Conservation (phyloP, 2,888 invertebrate genomes). For the Epirrhoe tristata region DNA sequence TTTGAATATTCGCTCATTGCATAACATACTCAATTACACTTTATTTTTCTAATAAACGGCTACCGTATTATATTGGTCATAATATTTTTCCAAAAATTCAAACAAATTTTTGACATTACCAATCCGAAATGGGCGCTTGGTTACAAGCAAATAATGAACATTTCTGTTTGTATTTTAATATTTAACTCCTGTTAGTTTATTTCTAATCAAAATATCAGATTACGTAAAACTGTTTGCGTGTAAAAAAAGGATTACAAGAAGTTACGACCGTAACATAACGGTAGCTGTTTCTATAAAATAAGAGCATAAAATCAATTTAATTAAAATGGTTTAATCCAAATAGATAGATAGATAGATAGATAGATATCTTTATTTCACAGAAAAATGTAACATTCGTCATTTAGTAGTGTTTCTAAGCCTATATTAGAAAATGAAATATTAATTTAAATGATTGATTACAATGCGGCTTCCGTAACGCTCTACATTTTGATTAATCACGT, state of each 20-base stretch:
- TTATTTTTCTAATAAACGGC: neutral
- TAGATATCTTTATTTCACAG: too few relatives aligned
- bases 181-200: too few relatives aligned
- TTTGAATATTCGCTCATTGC: slow-evolving; percentile 10
- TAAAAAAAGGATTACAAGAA: too few relatives aligned
- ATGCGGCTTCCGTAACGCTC: slow-evolving; percentile 71
- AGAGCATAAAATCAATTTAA: slow-evolving; percentile 16
- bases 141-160: too few relatives aligned
- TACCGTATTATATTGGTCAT: neutral
- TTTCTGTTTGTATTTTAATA: too few relatives aligned
- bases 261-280: neutral
- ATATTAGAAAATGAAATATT: slow-evolving; percentile 30
- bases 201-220: too few relatives aligned
- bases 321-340: slow-evolving; percentile 33
- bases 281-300: neutral
- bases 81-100: neutral
- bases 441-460: slow-evolving; percentile 40
- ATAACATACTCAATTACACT: slow-evolving; percentile 25
- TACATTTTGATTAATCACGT: slow-evolving; percentile 69
- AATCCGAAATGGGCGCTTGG: too few relatives aligned
- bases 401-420: too few relatives aligned
- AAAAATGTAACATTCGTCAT: too few relatives aligned
- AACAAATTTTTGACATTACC: neutral
- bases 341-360: too few relatives aligned
- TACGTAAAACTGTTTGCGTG: too few relatives aligned